These are phyloP conservation scores for Pungitius pungitius DNA, from an alignment of 2,113 vertebrate species.

Conservation along the genomic window DNA sequence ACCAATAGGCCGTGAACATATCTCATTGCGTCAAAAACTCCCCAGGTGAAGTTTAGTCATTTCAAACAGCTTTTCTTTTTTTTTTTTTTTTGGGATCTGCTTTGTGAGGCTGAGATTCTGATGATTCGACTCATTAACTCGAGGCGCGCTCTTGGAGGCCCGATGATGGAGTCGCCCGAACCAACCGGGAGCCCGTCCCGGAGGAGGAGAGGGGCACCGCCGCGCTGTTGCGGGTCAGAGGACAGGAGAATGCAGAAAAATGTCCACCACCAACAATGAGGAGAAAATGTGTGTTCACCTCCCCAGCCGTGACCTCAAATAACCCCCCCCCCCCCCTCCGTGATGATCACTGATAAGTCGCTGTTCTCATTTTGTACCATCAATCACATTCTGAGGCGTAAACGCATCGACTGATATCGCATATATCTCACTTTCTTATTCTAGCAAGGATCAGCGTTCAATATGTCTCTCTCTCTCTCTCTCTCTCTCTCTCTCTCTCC, in stretches of 20 bases:
- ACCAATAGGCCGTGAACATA: slow-evolving; percentile 42
- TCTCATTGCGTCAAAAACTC: slow-evolving; percentile 47
- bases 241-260: background rate
- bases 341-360: slow-evolving; percentile 45
- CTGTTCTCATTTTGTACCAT: slow-evolving; percentile 47
- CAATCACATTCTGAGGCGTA: slow-evolving; percentile 38
- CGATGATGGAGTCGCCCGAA: slow-evolving; percentile 47
- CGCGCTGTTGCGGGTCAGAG: too few species aligned
- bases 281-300: background rate
- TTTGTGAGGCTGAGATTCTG: slow-evolving; percentile 55
- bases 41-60: slow-evolving; percentile 41
- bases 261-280: background rate
- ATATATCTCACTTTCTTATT: slow-evolving; percentile 62
- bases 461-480: slow-evolving; percentile 56
- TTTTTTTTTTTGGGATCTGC: slow-evolving; percentile 2
- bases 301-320: background rate
- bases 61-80: slow-evolving; percentile 30
- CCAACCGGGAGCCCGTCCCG: slow-evolving; percentile 45
- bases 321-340: too few species aligned
- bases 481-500: slow-evolving; percentile 37
- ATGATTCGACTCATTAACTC: slow-evolving; percentile 62
- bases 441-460: slow-evolving; percentile 57
- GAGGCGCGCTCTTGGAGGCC: slow-evolving; percentile 20
- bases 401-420: slow-evolving; percentile 47
- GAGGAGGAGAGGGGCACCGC: too few species aligned